Conservation (phyloP, 1,140 invertebrate genomes). For the Homalodisca vitripennis region DNA sequence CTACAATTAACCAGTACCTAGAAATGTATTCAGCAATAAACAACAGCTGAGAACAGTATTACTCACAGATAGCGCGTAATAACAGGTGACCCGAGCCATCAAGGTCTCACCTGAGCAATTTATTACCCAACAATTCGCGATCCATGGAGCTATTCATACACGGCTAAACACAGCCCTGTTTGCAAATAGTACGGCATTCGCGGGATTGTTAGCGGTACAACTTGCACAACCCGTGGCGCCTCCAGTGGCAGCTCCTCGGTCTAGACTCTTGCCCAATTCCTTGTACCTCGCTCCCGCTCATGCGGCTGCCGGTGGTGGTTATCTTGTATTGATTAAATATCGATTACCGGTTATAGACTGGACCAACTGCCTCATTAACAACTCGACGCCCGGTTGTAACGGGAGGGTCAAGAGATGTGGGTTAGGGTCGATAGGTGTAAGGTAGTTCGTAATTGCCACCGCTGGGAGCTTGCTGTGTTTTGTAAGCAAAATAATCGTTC, state of each 20-base stretch:
- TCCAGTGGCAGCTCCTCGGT: neutral
- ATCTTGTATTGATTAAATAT: constrained; percentile 13
- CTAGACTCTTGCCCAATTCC: neutral
- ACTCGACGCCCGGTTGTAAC: neutral
- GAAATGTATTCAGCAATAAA: constrained; percentile 10
- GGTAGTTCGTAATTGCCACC: no score
- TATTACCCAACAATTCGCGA: neutral
- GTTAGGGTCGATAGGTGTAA: constrained; percentile 6
- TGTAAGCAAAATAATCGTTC: no score
- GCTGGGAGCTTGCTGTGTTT: no score
- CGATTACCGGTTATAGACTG: constrained; percentile 5
- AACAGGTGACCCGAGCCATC: neutral
- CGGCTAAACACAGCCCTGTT: neutral
- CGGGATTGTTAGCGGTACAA: no score
- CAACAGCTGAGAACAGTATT: neutral
- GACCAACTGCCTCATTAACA: constrained; percentile 10
- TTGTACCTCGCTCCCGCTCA: no score
- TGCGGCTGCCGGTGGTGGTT: neutral
- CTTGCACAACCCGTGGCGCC: constrained; percentile 10
- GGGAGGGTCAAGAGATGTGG: neutral
- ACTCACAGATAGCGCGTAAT: neutral
- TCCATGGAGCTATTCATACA: neutral
- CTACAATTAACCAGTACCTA: no score
- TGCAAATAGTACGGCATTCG: no score
- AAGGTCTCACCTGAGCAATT: neutral